A percentile compares a stretch with the other conserved stretches of the same genome.
These are phyloP conservation scores for Calameuta pallipes DNA, from an alignment of 2,888 invertebrate genomes.

Conservation along the genomic window DNA sequence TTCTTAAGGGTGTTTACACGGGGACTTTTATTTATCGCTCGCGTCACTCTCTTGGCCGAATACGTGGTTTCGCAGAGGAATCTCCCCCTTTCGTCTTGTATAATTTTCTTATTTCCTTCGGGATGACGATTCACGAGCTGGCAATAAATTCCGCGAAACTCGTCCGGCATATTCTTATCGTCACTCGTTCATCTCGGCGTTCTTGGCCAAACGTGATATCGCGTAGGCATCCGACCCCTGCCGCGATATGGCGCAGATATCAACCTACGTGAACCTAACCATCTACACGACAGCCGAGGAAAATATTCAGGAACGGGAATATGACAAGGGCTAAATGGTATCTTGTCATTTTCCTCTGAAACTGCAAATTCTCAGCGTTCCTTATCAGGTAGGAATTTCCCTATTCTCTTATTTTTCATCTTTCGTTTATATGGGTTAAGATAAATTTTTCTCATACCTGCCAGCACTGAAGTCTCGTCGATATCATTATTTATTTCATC, in stretches of 20 bases:
- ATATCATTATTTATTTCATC: not conserved
- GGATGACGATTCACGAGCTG: constrained; percentile 31
- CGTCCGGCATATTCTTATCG: constrained; percentile 35
- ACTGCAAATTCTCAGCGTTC: not conserved
- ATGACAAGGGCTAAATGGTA: not conserved
- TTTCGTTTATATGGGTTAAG: not conserved
- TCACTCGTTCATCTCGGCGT: constrained; percentile 41
- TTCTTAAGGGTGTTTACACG: not conserved
- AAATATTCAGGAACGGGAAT: not conserved
- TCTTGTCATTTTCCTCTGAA: not conserved
- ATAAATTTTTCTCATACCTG: not conserved
- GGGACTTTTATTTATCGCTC: not conserved
- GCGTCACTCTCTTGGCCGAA: not conserved
- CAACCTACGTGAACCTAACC: not conserved
- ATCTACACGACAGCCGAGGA: not conserved
- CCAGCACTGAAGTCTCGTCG: not conserved
- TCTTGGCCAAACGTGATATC: constrained; percentile 44
- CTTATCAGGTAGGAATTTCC: not conserved
- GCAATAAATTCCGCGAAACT: constrained; percentile 44
- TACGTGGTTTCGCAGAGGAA: not conserved
- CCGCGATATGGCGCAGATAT: not conserved
- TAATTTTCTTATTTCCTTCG: not conserved
- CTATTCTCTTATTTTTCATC: not conserved
- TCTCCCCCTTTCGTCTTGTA: constrained; percentile 5
- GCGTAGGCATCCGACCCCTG: constrained; percentile 24